phyloP scores from a whole-genome alignment of 2,113 vertebrate species.

The Catharus bicknelli region DNA sequence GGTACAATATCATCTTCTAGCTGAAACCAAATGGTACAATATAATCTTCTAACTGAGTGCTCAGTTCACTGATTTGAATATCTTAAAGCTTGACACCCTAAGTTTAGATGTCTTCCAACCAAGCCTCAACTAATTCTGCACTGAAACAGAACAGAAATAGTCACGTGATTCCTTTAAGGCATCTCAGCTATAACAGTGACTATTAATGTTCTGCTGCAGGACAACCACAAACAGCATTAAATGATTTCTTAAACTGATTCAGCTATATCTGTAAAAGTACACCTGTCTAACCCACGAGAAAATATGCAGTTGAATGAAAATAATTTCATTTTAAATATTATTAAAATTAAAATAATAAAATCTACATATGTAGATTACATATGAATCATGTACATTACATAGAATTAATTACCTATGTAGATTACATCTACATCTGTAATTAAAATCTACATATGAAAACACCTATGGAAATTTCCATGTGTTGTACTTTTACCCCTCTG shows the following conservation, averaged over 20 bases:
- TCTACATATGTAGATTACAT: no score
- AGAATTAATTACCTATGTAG: no score
- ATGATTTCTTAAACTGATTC: background rate
- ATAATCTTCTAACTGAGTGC: background rate
- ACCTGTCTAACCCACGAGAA: background rate
- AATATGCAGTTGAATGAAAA: background rate
- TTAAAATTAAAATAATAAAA: no score
- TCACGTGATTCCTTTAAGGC: background rate
- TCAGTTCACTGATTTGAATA: background rate
- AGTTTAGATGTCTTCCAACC: background rate
- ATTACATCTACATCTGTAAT: background rate
- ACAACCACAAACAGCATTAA: background rate
- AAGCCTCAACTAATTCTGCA: background rate
- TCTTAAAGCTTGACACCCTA: background rate
- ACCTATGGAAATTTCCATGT: background rate
- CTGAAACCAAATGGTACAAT: background rate
- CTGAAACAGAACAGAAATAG: background rate
- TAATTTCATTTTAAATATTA: no score
- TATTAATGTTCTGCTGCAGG: background rate
- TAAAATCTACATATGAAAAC: slow-evolving; percentile 16
- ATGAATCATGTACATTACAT: no score
- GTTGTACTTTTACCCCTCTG: background rate
- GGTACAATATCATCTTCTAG: background rate
- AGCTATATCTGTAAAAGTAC: background rate
- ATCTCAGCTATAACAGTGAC: background rate